phyloP scores from a whole-genome alignment of 2,888 invertebrate genomes.

The Agriotes lineatus region DNA sequence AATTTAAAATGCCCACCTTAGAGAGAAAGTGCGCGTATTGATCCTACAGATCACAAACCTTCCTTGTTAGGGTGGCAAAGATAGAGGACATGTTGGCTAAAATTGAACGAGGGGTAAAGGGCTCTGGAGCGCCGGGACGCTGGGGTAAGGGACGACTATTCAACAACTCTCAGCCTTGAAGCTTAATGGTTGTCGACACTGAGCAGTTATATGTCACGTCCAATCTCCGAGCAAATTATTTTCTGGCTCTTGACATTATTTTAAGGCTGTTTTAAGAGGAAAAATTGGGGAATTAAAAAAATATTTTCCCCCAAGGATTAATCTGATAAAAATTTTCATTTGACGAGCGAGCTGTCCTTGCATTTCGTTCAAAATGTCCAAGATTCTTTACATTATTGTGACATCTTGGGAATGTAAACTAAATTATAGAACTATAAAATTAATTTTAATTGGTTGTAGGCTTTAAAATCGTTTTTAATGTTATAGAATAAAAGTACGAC shows the following conservation, averaged over 20 bases:
- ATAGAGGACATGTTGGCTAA: slow-evolving; percentile 46
- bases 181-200: slow-evolving; percentile 54
- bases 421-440: too few relatives aligned
- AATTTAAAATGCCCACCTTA: slow-evolving; percentile 37
- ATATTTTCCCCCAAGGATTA: too few relatives aligned
- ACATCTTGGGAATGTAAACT: too few relatives aligned
- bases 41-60: slow-evolving; percentile 53
- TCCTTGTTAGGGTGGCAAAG: slow-evolving; percentile 45
- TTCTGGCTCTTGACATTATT: slow-evolving; percentile 23
- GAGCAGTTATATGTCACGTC: slow-evolving; percentile 48
- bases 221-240: slow-evolving; percentile 38
- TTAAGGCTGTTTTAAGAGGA: background rate
- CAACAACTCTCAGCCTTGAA: slow-evolving; percentile 53
- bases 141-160: slow-evolving; percentile 51
- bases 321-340: too few relatives aligned
- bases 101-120: slow-evolving; percentile 44
- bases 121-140: slow-evolving; percentile 36
- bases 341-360: too few relatives aligned
- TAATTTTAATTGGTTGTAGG: too few relatives aligned
- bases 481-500: too few relatives aligned
- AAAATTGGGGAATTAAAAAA: too few relatives aligned
- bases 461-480: too few relatives aligned
- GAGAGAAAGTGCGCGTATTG: slow-evolving; percentile 52
- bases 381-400: too few relatives aligned
- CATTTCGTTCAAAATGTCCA: too few relatives aligned